A percentile compares a stretch with the other conserved stretches of the same genome.
phyloP scores from a whole-genome alignment of 2,113 vertebrate genomes.

The Myotis yumanensis region DNA sequence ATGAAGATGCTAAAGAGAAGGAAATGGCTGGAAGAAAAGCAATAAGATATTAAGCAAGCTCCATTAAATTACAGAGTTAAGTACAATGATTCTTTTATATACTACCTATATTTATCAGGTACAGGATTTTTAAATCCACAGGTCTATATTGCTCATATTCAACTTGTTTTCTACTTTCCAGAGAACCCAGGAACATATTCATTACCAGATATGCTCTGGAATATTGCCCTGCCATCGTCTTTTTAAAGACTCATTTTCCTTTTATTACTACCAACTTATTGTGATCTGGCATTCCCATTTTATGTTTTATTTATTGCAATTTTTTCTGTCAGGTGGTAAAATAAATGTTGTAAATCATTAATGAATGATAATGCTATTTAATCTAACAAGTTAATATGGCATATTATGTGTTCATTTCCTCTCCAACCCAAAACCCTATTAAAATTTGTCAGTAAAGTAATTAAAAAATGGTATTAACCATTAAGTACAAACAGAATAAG shows the following conservation, averaged over 20 bases:
- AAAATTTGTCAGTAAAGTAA: constrained; percentile 55
- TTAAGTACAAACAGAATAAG: constrained; percentile 38
- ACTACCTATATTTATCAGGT: not conserved
- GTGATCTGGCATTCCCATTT: constrained; percentile 36
- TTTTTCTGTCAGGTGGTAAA: not conserved
- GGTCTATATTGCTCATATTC: not conserved
- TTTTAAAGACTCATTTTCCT: constrained; percentile 39
- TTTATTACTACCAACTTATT: constrained; percentile 16
- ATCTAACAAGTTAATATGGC: constrained; percentile 9
- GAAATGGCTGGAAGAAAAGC: constrained; percentile 22
- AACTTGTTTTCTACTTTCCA: not conserved
- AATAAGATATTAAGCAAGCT: constrained; percentile 24
- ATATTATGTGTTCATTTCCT: constrained; percentile 10
- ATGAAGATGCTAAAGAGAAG: constrained; percentile 7
- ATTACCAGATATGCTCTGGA: not conserved
- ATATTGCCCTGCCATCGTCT: not conserved
- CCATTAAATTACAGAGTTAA: constrained; percentile 4
- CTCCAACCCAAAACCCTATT: not conserved
- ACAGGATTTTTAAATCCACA: not conserved
- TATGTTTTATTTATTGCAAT: constrained; percentile 48
- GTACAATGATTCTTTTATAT: not conserved
- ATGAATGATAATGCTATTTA: constrained; percentile 41
- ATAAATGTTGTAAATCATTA: constrained; percentile 26
- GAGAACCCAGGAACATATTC: not conserved
- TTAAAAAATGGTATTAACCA: constrained; percentile 50